phyloP scores from a whole-genome alignment of 2,797 vertebrate genomes.

The Furcifer pardalis region DNA sequence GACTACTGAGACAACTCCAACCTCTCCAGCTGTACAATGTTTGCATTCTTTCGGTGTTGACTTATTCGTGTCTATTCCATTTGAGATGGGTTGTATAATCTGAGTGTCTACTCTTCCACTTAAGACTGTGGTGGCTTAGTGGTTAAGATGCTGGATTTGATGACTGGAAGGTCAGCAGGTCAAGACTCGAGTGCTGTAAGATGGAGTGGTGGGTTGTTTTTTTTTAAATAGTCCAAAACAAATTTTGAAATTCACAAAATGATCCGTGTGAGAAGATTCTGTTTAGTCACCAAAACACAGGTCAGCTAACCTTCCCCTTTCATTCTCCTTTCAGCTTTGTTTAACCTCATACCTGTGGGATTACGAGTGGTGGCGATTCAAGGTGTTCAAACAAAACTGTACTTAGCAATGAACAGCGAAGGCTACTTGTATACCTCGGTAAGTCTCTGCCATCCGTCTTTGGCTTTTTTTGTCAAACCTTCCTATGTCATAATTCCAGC shows the following conservation, averaged over 20 bases:
- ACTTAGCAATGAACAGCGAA: conserved; percentile 99
- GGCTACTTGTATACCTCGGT: conserved; percentile 98
- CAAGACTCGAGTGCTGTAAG: too few species aligned
- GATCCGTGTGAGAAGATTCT: too few species aligned
- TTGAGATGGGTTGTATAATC: background rate
- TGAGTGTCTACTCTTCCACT: background rate
- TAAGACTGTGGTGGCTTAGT: too few species aligned
- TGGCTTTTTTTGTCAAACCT: background rate
- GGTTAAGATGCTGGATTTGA: too few species aligned
- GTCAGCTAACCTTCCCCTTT: conserved; percentile 52
- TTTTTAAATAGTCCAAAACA: background rate
- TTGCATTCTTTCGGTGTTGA: too few species aligned
- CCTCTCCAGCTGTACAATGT: too few species aligned
- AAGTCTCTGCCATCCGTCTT: conserved; percentile 72
- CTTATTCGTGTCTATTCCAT: background rate
- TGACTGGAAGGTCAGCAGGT: too few species aligned
- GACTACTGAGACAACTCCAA: too few species aligned
- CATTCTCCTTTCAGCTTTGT: conserved; percentile 85
- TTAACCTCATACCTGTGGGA: conserved; percentile 99
- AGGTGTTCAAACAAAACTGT: conserved; percentile 97
- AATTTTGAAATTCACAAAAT: too few species aligned
- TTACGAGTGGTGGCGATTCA: conserved; percentile 99
- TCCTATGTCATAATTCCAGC: background rate
- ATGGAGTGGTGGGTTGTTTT: too few species aligned
- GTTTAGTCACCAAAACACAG: background rate